Base-by-base conservation (phyloP, 2,797 vertebrate genomes). In the Esox lucius region DNA sequence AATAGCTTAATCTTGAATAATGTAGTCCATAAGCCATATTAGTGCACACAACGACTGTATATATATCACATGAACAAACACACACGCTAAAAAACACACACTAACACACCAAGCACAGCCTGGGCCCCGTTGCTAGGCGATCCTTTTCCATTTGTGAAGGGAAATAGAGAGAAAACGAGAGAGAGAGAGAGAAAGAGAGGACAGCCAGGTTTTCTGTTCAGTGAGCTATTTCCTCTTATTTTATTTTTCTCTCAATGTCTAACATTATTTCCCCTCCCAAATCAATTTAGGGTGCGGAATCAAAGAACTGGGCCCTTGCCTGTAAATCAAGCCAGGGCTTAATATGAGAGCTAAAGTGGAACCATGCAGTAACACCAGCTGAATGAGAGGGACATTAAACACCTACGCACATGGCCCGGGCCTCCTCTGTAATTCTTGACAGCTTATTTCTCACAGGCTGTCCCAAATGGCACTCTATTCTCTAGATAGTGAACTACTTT, bases 21-120 rank as follows among this genome's bases (percentile, higher is more conserved):
- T 72, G 53, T n/a, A 72, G 70, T 72, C 53, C 53, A 61, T 72
- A 53, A 72, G 31, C 53, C 53, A 61, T 53, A 72, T 72, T 61
- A 42, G 53, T 59, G 13, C 53, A 35, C 70, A 42, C 70, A 59
- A 13, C 42, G 12, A 11, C 31, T 16, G 42, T 39, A 16, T 26
- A 48, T 28, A 70, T 70, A 70, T 49, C 6, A 6, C 53, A 39
- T 49, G 12, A 46, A 66, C 64, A 46, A n/a, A 69, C 70, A 39
- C 31, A 22, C 68, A 49, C 15, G 69, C 68, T 24, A 24, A 66
- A 19, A 33, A 24, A 17, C 42, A 11, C 68, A 70, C 68, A 49
- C 42, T 46, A 46, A 28, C 68, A 70, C 46, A 26, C 67, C 67
- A 68, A 15, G n/a, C 68, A 70, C 39, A 16, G 39, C 46, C 46